A percentile compares a stretch with the other conserved stretches of the same genome.
Conservation (phyloP, 2,113 vertebrate species). For the Fregata magnificens region DNA sequence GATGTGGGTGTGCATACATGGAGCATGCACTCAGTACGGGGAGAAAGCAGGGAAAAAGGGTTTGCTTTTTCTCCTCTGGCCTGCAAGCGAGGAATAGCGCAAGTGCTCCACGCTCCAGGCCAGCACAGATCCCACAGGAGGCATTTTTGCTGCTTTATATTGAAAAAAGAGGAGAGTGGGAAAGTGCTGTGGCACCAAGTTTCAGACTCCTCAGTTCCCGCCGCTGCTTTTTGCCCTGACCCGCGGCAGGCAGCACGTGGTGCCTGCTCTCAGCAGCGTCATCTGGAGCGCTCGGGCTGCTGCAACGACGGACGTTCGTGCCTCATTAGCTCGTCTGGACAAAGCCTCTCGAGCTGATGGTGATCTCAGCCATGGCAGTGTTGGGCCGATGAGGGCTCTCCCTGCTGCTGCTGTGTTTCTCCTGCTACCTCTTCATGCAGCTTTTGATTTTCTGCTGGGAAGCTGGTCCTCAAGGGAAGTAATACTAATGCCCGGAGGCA, state of each 20-base stretch:
- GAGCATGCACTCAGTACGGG: no score
- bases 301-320: rapidly evolving
- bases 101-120: background rate
- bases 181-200: background rate
- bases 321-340: background rate
- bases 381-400: background rate
- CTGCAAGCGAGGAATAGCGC: background rate
- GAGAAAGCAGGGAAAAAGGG: background rate
- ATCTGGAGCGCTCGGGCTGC: rapidly evolving
- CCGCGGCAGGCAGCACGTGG: rapidly evolving
- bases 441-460: background rate
- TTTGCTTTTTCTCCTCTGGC: background rate
- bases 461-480: background rate
- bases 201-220: background rate
- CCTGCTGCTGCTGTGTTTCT: background rate
- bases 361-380: background rate
- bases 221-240: background rate
- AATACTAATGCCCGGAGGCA: background rate
- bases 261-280: background rate
- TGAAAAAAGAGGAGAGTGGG: background rate
- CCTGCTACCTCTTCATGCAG: rapidly evolving
- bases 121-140: background rate
- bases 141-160: background rate
- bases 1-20: background rate
- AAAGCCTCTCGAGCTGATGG: background rate